Evolutionary conservation across 2,797 vertebrate species (phyloP), one percentile per base, ranked within the genome.

Genomic region (Danio albolineatus): DNA sequence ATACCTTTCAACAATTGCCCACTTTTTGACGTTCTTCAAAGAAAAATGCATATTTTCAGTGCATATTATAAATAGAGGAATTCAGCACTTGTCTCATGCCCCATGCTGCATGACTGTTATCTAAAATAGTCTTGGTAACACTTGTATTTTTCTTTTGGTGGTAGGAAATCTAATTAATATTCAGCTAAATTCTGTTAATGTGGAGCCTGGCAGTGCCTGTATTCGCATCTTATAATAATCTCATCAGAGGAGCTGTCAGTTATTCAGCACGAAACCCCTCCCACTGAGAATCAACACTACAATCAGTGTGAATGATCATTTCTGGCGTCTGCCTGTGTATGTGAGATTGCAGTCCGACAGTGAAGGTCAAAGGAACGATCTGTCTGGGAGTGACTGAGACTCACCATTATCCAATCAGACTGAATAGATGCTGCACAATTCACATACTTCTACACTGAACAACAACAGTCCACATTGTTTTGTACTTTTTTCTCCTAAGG

Each of bases 221-320:
- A 71, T 54, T 70, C 28, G 59, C 39, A 66, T 81, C 78, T 70
- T 48, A 78, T 81, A 83, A 81, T 81, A 54, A 85, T 81, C 59
- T 54, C 60, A 17, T 44, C 44, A 65, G 59, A 60, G 16, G 53
- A 80, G 53, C 64, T 78, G 75, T 53, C 78, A 75, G 51, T 83
- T 59, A 72, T 74, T 51, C 70, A 81, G 64, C 44, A 66, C 16
- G 57, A 46, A 67, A 56, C 74, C 71, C 59, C 71, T 48, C 70
- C 78, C 51, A 65, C 39, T 7, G 62, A 51, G 67, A 54, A 66
- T 66, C 73, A 80, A 72, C 43, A 46, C 53, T 53, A 66, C 44
- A 48, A 72, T 61, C 69, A 79, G 61, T 0, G 14, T 54, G 76
- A 7, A 48, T 2, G n/a, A n/a, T 60, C 10, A 56, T 19, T 59